Evolutionary conservation across 2,797 vertebrate genomes (phyloP), one percentile per base, ranked within the genome.

Genomic region (Semaprochilodus insignis): DNA sequence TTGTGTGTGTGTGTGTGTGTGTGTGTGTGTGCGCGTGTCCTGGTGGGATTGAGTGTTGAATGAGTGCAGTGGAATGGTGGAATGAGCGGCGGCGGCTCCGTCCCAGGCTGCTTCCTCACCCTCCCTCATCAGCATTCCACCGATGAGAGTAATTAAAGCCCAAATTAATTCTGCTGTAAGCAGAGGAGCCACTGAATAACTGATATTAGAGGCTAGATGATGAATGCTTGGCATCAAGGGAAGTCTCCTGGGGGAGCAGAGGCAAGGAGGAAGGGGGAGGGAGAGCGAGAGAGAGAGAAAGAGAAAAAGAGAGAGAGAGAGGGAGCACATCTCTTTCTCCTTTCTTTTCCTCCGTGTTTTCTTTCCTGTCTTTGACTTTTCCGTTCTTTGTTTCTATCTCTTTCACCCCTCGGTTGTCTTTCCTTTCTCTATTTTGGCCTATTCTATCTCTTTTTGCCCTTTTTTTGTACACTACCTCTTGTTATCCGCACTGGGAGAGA

Each of bases 71-170:
- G 65, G 65, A 67, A 67, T 67, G 96, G 97, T 95, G 97, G 97
- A 97, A 98, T 97, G 96, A 98, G 97, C 74, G 52, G 96, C 96
- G 74, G 96, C 94, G 94, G 96, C 71, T 36, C 27, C 4, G 96
- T 99, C 97, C 97, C 97, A 97, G 96, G 97, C 98, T 99, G 97
- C 97, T 96, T 96, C 96, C 97, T 99, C 97, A 97, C 97, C 96
- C 97, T 97, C 97, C 97, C 99, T 99, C 98, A 99, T 99, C 97
- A 99, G 97, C 97, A 99, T 99, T 99, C 97, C 97, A 97, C 97
- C 96, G 97, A 99, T 97, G 97, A 99, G 98, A 99, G 97, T 99
- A 98, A 99, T 99, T 99, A 99, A 98, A 99, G 97, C 97, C 97
- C 97, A 98, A 99, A 99, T 98, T 99, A 99, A 99, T 98, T 99